Evolutionary conservation across 1,140 invertebrate genomes (phyloP), one percentile per base, ranked within the genome.

Genomic region (Cyphomyrmex costatus): DNA sequence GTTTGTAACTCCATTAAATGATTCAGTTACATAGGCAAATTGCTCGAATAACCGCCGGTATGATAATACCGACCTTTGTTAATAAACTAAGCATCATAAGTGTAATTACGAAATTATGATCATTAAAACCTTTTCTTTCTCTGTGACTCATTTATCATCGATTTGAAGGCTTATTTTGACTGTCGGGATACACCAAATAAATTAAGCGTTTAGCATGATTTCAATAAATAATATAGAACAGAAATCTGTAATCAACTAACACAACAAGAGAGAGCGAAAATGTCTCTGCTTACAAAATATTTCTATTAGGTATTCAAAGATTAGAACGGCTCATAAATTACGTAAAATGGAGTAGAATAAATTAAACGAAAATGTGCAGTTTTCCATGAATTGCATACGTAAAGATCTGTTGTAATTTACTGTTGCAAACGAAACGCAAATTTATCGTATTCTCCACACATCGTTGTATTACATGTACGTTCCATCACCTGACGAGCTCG

Each of bases 11-110:
- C 74, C 19, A 85, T 85, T 78, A 76, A 85, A 78, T 76, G 71
- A 85, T 85, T 78, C 73, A 85, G 73, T 85, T 84, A 84, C 70
- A 84, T 76, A 73, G 71, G 66, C 71, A 84, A 73, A 84, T 84
- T 84, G 71, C 68, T 73, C 71, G 80, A 73, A 70, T 76, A 76
- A 80, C 63, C 63, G 65, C 63, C 49, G 53, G 49, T 80, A 80
- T 76, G 30, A 84, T 84, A 84, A 84, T 84, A 84, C 58, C 70
- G 80, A 84, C 46, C 70, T 76, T 76, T 76, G 53, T 84, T 84
- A 76, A 84, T 84, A 56, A 73, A 83, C 79, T 74, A 83, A 84
- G 68, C 61, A 76, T 76, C 71, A 51, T 84, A 84, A 19, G 36
- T 27, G 56, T 76, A 84, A 84, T 84, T 84, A 61, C 27, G 30